phyloP scores from a whole-genome alignment of 2,797 vertebrate genomes.

The Cuniculus paca region DNA sequence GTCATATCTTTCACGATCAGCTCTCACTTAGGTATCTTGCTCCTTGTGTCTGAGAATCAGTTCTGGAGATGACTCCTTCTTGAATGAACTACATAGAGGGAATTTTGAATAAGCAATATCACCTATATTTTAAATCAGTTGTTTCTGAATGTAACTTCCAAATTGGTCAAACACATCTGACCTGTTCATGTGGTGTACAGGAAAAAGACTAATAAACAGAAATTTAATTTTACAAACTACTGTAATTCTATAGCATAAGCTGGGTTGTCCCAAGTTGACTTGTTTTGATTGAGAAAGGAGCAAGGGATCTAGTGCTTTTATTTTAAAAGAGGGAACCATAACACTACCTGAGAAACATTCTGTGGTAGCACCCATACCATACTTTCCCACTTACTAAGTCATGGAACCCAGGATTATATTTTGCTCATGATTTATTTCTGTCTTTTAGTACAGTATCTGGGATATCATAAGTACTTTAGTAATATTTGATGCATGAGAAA shows the following conservation, averaged over 20 bases:
- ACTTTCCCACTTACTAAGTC: neutral
- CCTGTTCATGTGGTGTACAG: neutral
- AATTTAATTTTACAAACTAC: slow-evolving; percentile 2
- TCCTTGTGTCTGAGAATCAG: slow-evolving; percentile 10
- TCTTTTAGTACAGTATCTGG: neutral
- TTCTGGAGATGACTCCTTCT: neutral
- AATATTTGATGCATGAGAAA: slow-evolving; percentile 22
- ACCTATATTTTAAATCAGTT: slow-evolving; percentile 1
- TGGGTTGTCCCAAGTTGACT: neutral
- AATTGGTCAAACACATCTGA: neutral
- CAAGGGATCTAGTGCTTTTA: slow-evolving; percentile 13
- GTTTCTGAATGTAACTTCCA: neutral
- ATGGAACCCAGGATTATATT: neutral
- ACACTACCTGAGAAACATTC: neutral
- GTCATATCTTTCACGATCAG: neutral
- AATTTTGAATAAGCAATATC: neutral
- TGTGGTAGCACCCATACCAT: neutral
- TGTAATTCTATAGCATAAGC: neutral
- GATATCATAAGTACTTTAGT: neutral
- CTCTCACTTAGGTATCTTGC: neutral
- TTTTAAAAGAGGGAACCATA: slow-evolving; percentile 42
- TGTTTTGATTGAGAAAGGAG: slow-evolving; percentile 13
- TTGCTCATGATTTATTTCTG: slow-evolving; percentile 21
- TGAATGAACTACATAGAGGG: neutral
- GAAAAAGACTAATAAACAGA: slow-evolving; percentile 7